These are phyloP conservation scores for Ptyas mucosa DNA, from an alignment of 2,113 vertebrate genomes.

Conservation along the genomic window DNA sequence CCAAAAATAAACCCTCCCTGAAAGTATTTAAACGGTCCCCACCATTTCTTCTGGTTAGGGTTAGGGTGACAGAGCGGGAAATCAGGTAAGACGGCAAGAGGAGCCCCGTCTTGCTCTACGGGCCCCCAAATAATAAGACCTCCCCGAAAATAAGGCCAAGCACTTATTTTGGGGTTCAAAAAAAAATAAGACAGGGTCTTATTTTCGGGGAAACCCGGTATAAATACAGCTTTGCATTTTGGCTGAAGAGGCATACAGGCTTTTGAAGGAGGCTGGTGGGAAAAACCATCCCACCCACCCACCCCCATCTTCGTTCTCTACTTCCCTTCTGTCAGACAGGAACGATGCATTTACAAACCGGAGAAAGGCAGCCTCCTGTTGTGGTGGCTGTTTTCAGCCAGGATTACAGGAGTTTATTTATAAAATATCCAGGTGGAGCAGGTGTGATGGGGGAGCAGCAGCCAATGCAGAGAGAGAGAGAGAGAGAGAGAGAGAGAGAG, in stretches of 20 bases:
- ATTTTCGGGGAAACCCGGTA: no score
- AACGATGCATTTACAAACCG: background rate
- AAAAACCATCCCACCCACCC: background rate
- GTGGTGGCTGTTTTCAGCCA: background rate
- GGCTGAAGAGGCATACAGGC: background rate
- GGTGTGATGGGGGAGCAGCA: conserved; percentile 1
- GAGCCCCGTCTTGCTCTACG: no score
- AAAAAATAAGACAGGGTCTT: no score
- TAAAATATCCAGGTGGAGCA: conserved; percentile 11
- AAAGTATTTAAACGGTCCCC: no score
- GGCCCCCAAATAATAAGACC: no score
- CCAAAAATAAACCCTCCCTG: no score
- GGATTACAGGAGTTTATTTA: conserved; percentile 4
- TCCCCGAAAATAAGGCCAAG: no score
- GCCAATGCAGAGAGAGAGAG: background rate
- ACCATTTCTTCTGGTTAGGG: no score
- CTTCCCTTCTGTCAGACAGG: background rate
- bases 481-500: no score
- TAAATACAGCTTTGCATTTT: background rate
- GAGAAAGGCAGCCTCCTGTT: background rate
- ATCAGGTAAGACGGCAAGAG: no score
- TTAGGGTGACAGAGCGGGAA: no score
- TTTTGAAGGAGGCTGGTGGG: background rate
- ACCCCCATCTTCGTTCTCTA: background rate
- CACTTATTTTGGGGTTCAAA: no score